Evolutionary conservation across 2,888 invertebrate genomes (phyloP).

Genomic region (Cephus sareptanus): DNA sequence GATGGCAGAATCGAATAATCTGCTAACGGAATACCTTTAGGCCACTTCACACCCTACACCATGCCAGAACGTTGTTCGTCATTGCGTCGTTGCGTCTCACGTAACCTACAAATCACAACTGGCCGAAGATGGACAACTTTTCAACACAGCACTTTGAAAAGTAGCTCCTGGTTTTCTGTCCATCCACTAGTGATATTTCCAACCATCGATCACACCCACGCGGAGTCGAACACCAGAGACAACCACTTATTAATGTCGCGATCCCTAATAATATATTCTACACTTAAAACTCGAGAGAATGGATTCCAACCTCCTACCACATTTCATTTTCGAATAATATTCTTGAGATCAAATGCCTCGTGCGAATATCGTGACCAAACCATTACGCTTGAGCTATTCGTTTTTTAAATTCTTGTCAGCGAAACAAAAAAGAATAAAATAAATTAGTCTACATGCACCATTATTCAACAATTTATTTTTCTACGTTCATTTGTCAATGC

Average conservation of each 20-base stretch:
- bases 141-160: neutral
- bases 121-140: neutral
- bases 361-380: neutral
- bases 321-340: neutral
- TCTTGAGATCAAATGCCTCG: slow-evolving; percentile 8
- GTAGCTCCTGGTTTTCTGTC: slow-evolving; percentile 17
- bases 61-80: too few relatives aligned
- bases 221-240: slow-evolving; percentile 4
- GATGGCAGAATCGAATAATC: too few relatives aligned
- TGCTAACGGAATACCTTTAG: too few relatives aligned
- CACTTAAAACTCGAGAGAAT: neutral
- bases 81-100: neutral
- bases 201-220: slow-evolving; percentile 20
- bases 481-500: neutral
- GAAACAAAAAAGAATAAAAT: neutral
- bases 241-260: slow-evolving; percentile 16
- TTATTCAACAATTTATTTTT: neutral
- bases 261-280: slow-evolving; percentile 13
- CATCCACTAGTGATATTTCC: slow-evolving; percentile 13
- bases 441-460: neutral
- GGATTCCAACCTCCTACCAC: neutral
- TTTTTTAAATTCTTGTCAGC: neutral
- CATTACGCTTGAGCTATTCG: neutral
- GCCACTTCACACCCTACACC: too few relatives aligned
- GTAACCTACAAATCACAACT: neutral